Conservation (phyloP, 2,888 invertebrate genomes). For the Plebejus anna region DNA sequence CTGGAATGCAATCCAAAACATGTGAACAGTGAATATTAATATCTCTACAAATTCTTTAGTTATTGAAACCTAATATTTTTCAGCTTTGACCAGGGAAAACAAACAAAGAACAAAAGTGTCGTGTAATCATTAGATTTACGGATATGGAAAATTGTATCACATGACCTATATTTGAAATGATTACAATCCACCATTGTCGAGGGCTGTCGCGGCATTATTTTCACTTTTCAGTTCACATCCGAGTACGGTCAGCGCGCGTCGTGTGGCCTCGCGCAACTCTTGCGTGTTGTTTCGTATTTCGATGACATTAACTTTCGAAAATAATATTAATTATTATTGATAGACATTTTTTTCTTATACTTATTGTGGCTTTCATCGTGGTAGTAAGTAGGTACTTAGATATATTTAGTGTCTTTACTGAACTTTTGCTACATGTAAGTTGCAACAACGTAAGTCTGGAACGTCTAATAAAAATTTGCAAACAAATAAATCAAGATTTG, state of each 20-base stretch:
- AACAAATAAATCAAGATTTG: neutral
- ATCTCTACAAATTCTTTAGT: no score
- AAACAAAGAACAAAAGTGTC: neutral
- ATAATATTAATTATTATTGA: neutral
- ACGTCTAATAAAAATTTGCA: neutral
- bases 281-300: neutral
- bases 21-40: no score
- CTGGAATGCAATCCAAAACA: no score
- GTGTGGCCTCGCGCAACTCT: neutral
- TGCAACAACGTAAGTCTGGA: neutral
- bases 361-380: neutral
- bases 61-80: no score
- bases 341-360: neutral
- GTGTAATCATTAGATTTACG: slow-evolving; percentile 2
- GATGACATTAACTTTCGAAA: neutral
- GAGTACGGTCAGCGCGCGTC: neutral
- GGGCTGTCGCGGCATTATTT: neutral
- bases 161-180: slow-evolving; percentile 13
- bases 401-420: neutral
- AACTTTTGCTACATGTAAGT: neutral
- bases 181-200: neutral
- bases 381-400: neutral
- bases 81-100: neutral
- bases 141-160: slow-evolving; percentile 1
- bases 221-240: neutral